These are phyloP conservation scores for Elanus axillaris DNA, from an alignment of 2,113 vertebrate genomes.

Conservation along the genomic window DNA sequence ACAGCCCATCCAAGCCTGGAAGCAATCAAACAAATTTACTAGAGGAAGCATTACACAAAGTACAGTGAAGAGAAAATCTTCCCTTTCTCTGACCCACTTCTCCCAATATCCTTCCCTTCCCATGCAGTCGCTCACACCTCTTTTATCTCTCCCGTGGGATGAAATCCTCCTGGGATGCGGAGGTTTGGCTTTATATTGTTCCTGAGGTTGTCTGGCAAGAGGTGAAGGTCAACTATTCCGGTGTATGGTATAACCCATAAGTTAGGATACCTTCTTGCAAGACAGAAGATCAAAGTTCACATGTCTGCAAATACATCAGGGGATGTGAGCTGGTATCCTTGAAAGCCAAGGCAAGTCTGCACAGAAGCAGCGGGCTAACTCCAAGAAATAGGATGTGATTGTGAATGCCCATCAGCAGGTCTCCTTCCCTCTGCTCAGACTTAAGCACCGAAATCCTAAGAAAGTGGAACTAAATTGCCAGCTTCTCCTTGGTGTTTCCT, in stretches of 20 bases:
- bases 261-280: background rate
- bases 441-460: background rate
- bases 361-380: background rate
- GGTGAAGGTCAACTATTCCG: background rate
- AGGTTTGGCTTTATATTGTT: background rate
- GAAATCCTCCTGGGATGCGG: background rate
- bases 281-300: background rate
- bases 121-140: background rate
- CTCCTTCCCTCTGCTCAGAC: background rate
- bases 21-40: background rate
- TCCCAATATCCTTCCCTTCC: background rate
- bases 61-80: background rate
- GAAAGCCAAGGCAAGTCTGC: background rate
- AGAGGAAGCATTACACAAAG: background rate
- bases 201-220: background rate
- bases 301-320: background rate
- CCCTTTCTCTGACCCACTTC: background rate
- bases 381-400: background rate
- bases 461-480: background rate
- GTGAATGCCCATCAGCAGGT: background rate
- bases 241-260: background rate
- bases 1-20: background rate
- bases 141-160: background rate
- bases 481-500: background rate
- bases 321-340: background rate